A percentile compares a stretch with the other conserved stretches of the same genome.
phyloP scores from a whole-genome alignment of 2,888 invertebrate species.

The Brenthis hecate region DNA sequence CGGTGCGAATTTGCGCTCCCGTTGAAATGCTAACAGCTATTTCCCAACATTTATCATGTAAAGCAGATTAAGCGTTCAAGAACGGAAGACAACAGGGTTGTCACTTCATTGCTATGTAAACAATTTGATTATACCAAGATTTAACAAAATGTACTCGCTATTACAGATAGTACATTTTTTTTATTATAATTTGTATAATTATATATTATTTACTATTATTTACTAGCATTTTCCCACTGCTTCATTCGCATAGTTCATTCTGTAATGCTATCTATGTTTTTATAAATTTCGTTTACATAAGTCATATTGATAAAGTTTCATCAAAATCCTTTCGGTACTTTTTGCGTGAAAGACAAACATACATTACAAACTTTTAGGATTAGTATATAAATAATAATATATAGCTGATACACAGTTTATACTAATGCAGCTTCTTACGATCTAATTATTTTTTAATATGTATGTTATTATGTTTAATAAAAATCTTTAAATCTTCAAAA shows the following conservation, averaged over 20 bases:
- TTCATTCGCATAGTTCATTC: too few species aligned
- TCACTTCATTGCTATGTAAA: slow-evolving; percentile 61
- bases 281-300: background rate
- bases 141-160: slow-evolving; percentile 40
- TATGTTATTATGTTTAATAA: too few species aligned
- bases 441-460: too few species aligned
- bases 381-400: too few species aligned
- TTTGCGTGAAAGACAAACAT: background rate
- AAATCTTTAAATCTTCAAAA: too few species aligned
- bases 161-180: too few species aligned
- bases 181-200: too few species aligned
- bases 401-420: too few species aligned
- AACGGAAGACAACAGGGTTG: slow-evolving; percentile 46
- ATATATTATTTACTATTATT: too few species aligned
- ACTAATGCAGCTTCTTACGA: too few species aligned
- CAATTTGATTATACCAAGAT: slow-evolving; percentile 60
- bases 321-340: background rate
- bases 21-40: slow-evolving; percentile 35
- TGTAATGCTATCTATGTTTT: too few species aligned
- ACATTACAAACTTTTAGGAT: background rate
- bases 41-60: slow-evolving; percentile 38
- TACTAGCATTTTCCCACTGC: too few species aligned
- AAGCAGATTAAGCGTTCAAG: slow-evolving; percentile 41
- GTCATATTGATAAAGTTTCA: background rate
- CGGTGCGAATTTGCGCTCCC: slow-evolving; percentile 11